These are phyloP conservation scores for Actenoides hombroni DNA, from an alignment of 2,113 vertebrate species.

Conservation along the genomic window DNA sequence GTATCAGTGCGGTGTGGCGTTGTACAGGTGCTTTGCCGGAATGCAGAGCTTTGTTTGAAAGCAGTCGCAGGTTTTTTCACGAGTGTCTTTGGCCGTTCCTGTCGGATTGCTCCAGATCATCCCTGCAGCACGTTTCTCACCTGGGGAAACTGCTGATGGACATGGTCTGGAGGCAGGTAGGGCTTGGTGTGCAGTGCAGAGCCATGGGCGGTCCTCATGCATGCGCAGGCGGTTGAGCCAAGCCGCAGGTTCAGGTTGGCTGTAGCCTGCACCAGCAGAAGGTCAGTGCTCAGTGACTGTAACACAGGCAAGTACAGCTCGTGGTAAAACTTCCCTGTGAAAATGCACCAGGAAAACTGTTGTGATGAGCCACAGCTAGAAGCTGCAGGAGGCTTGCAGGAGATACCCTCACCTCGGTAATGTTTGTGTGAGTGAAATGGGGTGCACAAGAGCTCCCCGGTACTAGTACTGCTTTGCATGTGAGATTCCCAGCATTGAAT, in stretches of 20 bases:
- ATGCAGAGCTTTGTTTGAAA: background rate
- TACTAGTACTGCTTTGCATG: background rate
- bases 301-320: background rate
- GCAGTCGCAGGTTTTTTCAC: fast-evolving
- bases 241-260: background rate
- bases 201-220: background rate
- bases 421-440: background rate
- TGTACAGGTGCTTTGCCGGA: fast-evolving
- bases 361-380: background rate
- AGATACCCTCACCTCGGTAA: background rate
- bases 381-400: background rate
- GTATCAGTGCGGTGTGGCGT: fast-evolving
- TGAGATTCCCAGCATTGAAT: background rate
- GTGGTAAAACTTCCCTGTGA: background rate
- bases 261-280: fast-evolving
- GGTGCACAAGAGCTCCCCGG: background rate
- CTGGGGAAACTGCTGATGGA: background rate
- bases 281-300: background rate
- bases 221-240: fast-evolving
- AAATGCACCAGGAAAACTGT: background rate
- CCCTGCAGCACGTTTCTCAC: background rate
- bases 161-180: background rate
- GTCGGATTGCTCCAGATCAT: background rate
- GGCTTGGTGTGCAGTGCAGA: background rate
- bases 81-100: background rate